Base-by-base conservation (phyloP, 2,113 vertebrate species). In the Chaetodon auriga region DNA sequence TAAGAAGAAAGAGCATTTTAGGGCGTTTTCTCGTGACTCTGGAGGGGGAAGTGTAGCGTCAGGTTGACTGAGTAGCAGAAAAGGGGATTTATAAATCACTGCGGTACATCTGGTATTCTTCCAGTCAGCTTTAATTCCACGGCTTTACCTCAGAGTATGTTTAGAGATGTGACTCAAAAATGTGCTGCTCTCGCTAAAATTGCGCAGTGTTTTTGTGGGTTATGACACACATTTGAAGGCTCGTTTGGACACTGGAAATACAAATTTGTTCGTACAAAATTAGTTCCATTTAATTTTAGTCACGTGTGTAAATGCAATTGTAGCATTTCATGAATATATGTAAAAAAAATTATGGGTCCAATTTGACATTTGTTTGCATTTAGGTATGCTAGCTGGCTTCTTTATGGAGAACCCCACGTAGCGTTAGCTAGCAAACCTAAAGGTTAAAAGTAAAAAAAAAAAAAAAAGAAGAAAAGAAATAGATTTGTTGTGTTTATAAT, bases 21-120 rank as follows among this genome's bases (percentile, higher is more conserved):
- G 82, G 87, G 78, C 80, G 75, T 84, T 82, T 89, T 80, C 74
- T 54, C n/a, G 0, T 2, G 1, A 15, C 11, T 73, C 16, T n/a
- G 2, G 14, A 71, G 25, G 11, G 11, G 13, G 19, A 16, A 62
- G 16, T 0, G 11, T 10, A 5, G 7, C 58, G 30, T 48, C 0
- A 12, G 21, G 3, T 10, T 54, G 3, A 35, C 36, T 1, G 2
- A 35, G 4, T 18, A 49, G 35, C 30, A 18, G 41, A 25, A 35
- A 35, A 55, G 1, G 12, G 13, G 11, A 35, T 41, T 58, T 68
- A 6, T 30, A 36, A 41, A 0, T 69, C 12, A 76, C 45, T 85
- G 75, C 82, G 45, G 38, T 61, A 51, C 78, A 53, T 61, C 57
- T 23, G n/a, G 0, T 66, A 46, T 14, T 58, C 38, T 13, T 60